Percentiles rank a stretch among this genome's conserved stretches.
phyloP scores from a whole-genome alignment of 2,113 vertebrate genomes.

The Numenius arquata region DNA sequence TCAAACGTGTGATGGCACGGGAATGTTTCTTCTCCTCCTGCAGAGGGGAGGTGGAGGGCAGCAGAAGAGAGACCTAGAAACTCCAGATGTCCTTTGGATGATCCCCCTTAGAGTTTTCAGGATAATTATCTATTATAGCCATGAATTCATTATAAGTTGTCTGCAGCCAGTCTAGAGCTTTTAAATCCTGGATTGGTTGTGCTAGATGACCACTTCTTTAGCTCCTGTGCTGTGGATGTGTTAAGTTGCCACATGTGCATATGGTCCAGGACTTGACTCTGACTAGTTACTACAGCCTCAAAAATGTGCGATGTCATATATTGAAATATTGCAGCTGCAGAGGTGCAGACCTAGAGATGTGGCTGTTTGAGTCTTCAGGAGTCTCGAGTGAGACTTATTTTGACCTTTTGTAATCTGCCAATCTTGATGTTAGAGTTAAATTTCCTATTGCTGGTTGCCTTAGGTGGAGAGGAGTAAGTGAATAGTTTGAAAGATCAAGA shows the following conservation, averaged over 20 bases:
- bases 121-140: neutral
- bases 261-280: neutral
- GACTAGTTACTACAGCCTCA: neutral
- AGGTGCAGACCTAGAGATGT: neutral
- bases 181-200: neutral
- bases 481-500: neutral
- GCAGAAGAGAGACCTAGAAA: neutral
- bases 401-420: neutral
- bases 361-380: neutral
- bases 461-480: neutral
- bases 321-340: neutral
- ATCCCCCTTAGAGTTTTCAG: neutral
- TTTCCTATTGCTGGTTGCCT: neutral
- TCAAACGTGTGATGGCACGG: neutral
- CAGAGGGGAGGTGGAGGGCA: neutral
- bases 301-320: neutral
- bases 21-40: neutral
- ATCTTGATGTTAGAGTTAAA: neutral
- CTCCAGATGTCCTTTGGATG: neutral
- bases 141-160: rapidly evolving
- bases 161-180: neutral
- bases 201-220: neutral
- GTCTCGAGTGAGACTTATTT: neutral
- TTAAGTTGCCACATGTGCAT: neutral
- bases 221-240: rapidly evolving